Percentiles rank a stretch among this genome's conserved stretches.
These are phyloP conservation scores for Melanotaenia trifasciata DNA, from an alignment of 2,797 vertebrate species.

Conservation along the genomic window DNA sequence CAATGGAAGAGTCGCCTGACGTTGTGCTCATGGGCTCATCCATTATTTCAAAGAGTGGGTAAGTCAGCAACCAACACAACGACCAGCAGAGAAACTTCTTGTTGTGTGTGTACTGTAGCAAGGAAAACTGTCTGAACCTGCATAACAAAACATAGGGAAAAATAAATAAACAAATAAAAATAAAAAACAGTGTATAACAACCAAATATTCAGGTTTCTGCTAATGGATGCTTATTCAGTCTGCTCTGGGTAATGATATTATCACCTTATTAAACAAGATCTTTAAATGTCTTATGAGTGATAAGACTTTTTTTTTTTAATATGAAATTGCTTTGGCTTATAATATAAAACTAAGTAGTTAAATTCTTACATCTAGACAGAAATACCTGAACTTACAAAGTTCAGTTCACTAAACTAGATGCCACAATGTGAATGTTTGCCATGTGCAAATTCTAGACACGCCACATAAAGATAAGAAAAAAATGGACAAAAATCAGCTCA, in stretches of 20 bases:
- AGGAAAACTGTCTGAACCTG: constrained; percentile 23
- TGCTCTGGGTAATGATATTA: not conserved
- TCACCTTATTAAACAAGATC: not conserved
- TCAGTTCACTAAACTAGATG: too few relatives aligned
- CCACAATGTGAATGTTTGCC: too few relatives aligned
- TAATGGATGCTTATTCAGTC: not conserved
- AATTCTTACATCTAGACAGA: too few relatives aligned
- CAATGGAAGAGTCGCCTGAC: constrained; percentile 52
- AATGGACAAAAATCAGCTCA: too few relatives aligned
- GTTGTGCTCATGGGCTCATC: not conserved
- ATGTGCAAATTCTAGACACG: too few relatives aligned
- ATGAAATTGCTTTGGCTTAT: too few relatives aligned
- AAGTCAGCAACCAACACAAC: not conserved
- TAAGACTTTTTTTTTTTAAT: too few relatives aligned
- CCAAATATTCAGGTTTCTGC: constrained; percentile 25
- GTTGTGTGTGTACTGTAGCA: not conserved
- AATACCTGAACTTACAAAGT: too few relatives aligned
- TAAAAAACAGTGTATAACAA: not conserved
- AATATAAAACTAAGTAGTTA: too few relatives aligned
- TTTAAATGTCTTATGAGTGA: too few relatives aligned
- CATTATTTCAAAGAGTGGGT: constrained; percentile 40
- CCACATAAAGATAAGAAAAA: too few relatives aligned
- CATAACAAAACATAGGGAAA: constrained; percentile 4
- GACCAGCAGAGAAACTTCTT: not conserved
- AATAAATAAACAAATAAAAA: too few relatives aligned